Conservation (phyloP, 53 echinoderm and acorn worm genomes). For the Holothuria leucospilota region DNA sequence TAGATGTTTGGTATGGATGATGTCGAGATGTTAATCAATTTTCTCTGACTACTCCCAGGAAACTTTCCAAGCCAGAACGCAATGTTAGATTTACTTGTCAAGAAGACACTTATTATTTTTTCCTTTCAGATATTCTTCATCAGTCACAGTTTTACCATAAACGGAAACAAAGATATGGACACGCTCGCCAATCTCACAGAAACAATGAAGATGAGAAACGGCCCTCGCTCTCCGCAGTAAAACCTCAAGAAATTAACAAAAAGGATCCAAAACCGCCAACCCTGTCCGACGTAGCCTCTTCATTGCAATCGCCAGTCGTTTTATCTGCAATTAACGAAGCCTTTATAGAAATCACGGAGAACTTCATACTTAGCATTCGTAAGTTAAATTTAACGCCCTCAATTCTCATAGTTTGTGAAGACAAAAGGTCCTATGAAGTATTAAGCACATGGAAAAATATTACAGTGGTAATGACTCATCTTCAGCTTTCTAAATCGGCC, state of each 20-base stretch:
- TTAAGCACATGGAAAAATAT: slow-evolving; percentile 17
- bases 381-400: background rate
- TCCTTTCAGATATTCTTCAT: no score
- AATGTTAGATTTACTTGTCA: no score
- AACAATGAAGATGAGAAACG: no score
- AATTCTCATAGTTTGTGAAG: slow-evolving; percentile 36
- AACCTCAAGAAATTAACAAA: background rate
- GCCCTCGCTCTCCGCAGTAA: background rate
- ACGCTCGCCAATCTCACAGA: background rate
- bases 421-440: slow-evolving; percentile 27
- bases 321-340: slow-evolving; percentile 45
- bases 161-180: background rate
- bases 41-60: no score
- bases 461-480: slow-evolving; percentile 38
- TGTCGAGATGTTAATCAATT: no score
- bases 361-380: slow-evolving; percentile 37
- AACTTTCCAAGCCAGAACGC: no score
- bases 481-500: slow-evolving; percentile 14
- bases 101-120: no score
- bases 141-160: no score
- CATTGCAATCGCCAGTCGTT: slow-evolving; percentile 38
- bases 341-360: slow-evolving; percentile 29
- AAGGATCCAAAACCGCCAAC: background rate
- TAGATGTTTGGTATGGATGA: no score
- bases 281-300: slow-evolving; percentile 27